Evolutionary conservation across 2,888 invertebrate species (phyloP), one percentile per base, ranked within the genome.

Genomic region (Drosophila quasianomalipes): DNA sequence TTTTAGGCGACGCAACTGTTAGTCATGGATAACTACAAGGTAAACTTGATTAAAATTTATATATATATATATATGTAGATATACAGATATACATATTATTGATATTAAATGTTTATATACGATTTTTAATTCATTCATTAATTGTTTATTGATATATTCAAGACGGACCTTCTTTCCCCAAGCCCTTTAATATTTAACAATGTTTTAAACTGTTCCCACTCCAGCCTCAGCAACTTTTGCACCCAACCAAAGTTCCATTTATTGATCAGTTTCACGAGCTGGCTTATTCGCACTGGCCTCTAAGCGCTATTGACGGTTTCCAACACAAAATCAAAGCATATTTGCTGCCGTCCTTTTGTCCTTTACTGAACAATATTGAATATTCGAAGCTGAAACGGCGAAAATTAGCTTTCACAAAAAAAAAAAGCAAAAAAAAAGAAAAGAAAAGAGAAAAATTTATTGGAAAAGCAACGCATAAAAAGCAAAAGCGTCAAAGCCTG

Each of bases 11-110:
- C 74, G 59, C 83, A 70, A 55, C 83, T 68, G 22, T 70, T 85
- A 78, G 83, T 76, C 60, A 90, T 90, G 85, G 85, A 85, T 51
- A 67, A 87, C 51, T 61, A 64, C 65, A 78, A 85, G 85, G 85
- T 85, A 85, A 85, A 82, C 55, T 30, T 39, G 0, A 54, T 54
- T 69, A 51, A 30, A 1, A 28, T 12, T 54, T 64, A 41, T 6
- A 51, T 55, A 30, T 22, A 31, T 19, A 14, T 26, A 26, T 31
- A 22, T 31, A n/a, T 47, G 37, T 33, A 19, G 5, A 49, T 59
- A 33, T 22, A 31, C 14, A 19, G n/a, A 26, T 35, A 16, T 33
- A n/a, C 37, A 49, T 35, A 14, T 14, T 54, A 39, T 51, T 47
- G 35, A 16, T 49, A 37, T 64, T 35, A 65, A 41, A 5, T 51